Evolutionary conservation across 1,140 invertebrate genomes (phyloP).

Genomic region (Streblospio benedicti): DNA sequence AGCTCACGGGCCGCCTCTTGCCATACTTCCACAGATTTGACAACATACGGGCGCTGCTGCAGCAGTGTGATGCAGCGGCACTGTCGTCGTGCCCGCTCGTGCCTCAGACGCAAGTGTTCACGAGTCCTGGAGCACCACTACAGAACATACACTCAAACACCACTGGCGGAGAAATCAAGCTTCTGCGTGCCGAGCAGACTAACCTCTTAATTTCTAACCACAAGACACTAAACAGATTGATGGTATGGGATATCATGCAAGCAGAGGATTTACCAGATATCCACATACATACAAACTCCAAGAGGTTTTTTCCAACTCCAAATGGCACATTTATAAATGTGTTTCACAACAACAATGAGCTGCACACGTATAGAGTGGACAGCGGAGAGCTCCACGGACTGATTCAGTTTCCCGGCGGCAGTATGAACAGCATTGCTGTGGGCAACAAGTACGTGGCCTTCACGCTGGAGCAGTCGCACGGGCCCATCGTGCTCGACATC

Average conservation of each 20-base stretch:
- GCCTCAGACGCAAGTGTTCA: conserved; percentile 50
- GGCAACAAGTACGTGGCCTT: conserved; percentile 76
- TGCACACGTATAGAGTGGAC: conserved; percentile 28
- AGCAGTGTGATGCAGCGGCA: conserved; percentile 51
- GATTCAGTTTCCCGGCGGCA: conserved; percentile 55
- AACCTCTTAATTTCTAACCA: conserved; percentile 88
- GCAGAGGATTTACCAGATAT: conserved; percentile 23
- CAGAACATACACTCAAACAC: conserved; percentile 65
- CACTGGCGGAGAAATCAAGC: conserved; percentile 56
- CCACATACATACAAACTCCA: not conserved
- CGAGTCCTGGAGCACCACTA: conserved; percentile 32
- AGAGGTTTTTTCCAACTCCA: conserved; percentile 27
- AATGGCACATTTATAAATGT: conserved; percentile 30
- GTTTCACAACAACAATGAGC: conserved; percentile 23
- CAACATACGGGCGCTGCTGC: conserved; percentile 29
- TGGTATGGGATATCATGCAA: conserved; percentile 31
- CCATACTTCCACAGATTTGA: conserved; percentile 28
- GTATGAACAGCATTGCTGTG: conserved; percentile 86
- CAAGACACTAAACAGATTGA: conserved; percentile 63
- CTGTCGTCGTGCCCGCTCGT: conserved; percentile 64
- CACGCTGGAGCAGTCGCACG: conserved; percentile 87
- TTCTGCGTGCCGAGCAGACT: conserved; percentile 72
- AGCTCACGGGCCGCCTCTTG: conserved; percentile 36
- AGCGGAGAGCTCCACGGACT: conserved; percentile 29
- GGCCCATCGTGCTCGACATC: conserved; percentile 59